Evolutionary conservation across 2,888 invertebrate genomes (phyloP).

Genomic region (Amorpha juglandis): DNA sequence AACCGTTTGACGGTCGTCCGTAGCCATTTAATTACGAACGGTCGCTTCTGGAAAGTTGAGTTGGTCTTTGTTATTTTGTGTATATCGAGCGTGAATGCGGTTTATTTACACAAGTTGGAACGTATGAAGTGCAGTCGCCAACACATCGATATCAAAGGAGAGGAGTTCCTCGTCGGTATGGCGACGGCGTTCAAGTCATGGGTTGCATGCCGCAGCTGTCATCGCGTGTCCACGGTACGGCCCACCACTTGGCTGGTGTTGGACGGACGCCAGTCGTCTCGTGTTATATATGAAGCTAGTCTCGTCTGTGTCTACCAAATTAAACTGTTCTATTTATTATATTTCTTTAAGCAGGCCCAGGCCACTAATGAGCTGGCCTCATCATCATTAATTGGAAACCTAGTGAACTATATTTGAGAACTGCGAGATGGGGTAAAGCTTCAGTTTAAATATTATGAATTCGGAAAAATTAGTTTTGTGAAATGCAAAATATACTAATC

Average conservation of each 20-base stretch:
- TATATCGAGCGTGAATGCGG: constrained; percentile 39
- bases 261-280: constrained; percentile 75
- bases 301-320: constrained; percentile 82
- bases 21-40: constrained; percentile 21
- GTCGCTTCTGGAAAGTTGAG: constrained; percentile 17
- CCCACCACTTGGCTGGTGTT: constrained; percentile 80
- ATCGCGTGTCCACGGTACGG: constrained; percentile 73
- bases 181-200: constrained; percentile 71
- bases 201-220: constrained; percentile 83
- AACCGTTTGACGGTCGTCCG: constrained; percentile 40
- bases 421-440: not conserved
- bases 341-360: constrained; percentile 73
- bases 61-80: constrained; percentile 39
- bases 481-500: too few relatives aligned
- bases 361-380: constrained; percentile 69
- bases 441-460: not conserved
- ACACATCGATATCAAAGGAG: constrained; percentile 63
- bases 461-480: too few relatives aligned
- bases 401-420: constrained; percentile 16
- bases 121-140: constrained; percentile 48
- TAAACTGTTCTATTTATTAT: constrained; percentile 81
- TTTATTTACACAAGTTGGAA: constrained; percentile 48
- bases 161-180: constrained; percentile 55
- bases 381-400: constrained; percentile 36
- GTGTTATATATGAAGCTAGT: constrained; percentile 78